A percentile compares a stretch with the other conserved stretches of the same genome.
Conservation (phyloP, 2,113 vertebrate species). For the Aptenodytes forsteri region DNA sequence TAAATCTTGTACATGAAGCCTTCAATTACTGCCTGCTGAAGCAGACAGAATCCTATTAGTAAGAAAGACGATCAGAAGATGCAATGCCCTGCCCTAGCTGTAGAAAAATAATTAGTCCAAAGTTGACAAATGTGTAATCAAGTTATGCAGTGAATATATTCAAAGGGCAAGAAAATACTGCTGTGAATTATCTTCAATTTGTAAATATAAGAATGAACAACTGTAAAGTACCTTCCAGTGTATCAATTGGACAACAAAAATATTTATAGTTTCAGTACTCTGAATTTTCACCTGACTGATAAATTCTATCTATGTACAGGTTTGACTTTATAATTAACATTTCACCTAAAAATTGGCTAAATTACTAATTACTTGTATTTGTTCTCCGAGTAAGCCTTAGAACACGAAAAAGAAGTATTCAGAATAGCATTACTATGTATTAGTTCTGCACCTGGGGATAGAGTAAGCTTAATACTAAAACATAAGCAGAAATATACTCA, state of each 20-base stretch:
- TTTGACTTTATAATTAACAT: background rate
- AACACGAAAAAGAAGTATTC: background rate
- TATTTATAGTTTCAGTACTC: background rate
- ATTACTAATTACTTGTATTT: background rate
- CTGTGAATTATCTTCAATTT: constrained; percentile 44
- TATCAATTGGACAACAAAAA: background rate
- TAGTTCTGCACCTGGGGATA: background rate
- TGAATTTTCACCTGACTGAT: background rate
- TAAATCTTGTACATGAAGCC: constrained; percentile 77
- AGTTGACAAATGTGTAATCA: constrained; percentile 86
- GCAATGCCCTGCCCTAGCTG: constrained; percentile 82
- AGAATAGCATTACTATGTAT: background rate
- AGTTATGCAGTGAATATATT: constrained; percentile 72
- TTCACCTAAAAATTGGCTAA: background rate
- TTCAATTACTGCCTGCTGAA: constrained; percentile 91
- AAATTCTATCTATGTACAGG: background rate
- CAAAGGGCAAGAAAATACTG: constrained; percentile 17
- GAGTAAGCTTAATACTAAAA: background rate
- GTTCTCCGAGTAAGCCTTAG: background rate
- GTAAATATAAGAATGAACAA: constrained; percentile 5
- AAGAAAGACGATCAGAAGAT: constrained; percentile 79
- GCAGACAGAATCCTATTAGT: constrained; percentile 93
- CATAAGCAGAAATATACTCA: background rate
- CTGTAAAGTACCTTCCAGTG: background rate
- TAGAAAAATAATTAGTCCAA: constrained; percentile 88